phyloP scores from a whole-genome alignment of 2,113 vertebrate species.

The Corythornis cristatus region DNA sequence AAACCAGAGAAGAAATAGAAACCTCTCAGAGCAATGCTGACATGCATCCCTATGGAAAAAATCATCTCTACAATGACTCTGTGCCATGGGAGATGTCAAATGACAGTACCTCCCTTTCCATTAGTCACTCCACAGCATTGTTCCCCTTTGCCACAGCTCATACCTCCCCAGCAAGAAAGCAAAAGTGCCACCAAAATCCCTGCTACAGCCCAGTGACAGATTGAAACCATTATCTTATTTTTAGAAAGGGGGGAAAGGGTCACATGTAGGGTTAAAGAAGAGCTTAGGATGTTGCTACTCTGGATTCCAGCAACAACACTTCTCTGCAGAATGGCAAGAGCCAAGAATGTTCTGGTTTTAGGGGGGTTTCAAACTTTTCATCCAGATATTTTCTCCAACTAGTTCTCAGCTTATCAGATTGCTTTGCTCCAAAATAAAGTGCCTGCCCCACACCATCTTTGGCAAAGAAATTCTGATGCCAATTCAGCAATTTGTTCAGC shows the following conservation, averaged over 20 bases:
- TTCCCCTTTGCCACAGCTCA: not conserved
- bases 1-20: not conserved
- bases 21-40: not conserved
- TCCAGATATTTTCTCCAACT: not conserved
- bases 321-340: conserved; percentile 6
- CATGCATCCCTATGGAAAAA: not conserved
- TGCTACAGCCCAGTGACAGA: not conserved
- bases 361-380: not conserved
- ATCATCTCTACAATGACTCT: not conserved
- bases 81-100: not conserved
- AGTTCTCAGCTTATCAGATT: not conserved
- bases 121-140: not conserved
- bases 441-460: not conserved
- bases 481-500: not conserved
- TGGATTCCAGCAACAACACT: not conserved
- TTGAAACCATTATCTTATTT: not conserved
- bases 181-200: not conserved
- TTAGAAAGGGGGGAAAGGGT: not conserved
- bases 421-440: not conserved
- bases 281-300: not conserved
- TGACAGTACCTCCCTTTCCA: not conserved
- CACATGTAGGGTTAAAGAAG: not conserved
- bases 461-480: not conserved
- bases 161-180: not conserved
- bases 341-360: not conserved